Conservation (phyloP, 2,797 vertebrate species). For the Diglossa cyanea region DNA sequence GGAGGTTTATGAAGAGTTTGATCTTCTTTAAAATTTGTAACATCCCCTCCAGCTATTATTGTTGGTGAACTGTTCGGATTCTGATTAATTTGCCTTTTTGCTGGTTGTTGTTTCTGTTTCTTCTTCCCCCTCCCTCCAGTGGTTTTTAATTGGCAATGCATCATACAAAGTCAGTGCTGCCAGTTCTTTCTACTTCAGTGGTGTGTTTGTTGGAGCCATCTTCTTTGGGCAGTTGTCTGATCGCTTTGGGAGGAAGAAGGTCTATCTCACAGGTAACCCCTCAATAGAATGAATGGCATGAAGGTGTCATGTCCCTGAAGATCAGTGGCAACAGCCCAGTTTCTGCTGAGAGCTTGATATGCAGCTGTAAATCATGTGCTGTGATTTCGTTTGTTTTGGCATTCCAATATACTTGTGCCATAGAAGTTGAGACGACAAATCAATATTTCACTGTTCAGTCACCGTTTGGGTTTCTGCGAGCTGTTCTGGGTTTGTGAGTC, state of each 20-base stretch:
- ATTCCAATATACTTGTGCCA: background rate
- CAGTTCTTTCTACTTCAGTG: slow-evolving; percentile 81
- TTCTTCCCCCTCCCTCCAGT: slow-evolving; percentile 44
- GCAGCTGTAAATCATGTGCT: background rate
- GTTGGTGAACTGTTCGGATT: background rate
- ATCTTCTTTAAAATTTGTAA: background rate
- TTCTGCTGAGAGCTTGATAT: background rate
- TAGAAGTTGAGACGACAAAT: background rate
- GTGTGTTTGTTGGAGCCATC: slow-evolving; percentile 80
- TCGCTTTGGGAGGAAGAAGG: slow-evolving; percentile 78
- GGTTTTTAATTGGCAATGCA: slow-evolving; percentile 77
- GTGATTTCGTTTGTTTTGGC: background rate
- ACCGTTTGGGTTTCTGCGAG: background rate
- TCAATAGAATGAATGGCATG: background rate
- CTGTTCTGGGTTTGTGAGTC: background rate
- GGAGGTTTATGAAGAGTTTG: background rate
- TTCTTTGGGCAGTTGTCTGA: slow-evolving; percentile 81
- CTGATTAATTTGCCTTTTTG: background rate
- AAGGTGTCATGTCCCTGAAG: accelerated
- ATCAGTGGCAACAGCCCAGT: background rate
- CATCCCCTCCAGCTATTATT: background rate
- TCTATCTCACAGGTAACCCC: slow-evolving; percentile 79
- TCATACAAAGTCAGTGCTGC: slow-evolving; percentile 80
- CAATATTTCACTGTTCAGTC: background rate
- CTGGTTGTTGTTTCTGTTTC: background rate